Percentiles rank a stretch among this genome's conserved stretches.
Evolutionary conservation across 2,113 vertebrate genomes (phyloP).

Genomic region (Trichechus manatus): DNA sequence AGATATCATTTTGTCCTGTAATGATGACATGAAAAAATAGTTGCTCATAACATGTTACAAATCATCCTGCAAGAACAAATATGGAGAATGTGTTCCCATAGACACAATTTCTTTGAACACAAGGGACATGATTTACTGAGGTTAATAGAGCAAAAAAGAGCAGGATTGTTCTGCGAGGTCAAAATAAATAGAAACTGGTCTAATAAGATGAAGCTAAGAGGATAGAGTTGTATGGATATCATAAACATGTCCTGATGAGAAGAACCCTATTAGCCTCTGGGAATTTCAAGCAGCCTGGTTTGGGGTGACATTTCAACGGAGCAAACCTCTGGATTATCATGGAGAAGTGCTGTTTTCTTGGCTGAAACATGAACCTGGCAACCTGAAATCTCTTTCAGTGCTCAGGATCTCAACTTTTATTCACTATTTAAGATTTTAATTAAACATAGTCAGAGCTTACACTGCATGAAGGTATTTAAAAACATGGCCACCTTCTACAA

Average conservation of each 20-base stretch:
- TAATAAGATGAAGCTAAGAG: not conserved
- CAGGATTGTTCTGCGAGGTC: not conserved
- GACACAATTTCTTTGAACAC: not conserved
- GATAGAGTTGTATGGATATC: not conserved
- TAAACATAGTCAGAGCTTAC: not conserved
- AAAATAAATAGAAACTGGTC: conserved; percentile 20
- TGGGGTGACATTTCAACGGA: not conserved
- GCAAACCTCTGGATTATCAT: not conserved
- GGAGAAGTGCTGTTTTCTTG: not conserved
- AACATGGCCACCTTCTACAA: not conserved
- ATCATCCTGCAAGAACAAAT: not conserved
- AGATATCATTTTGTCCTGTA: not conserved
- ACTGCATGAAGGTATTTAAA: conserved; percentile 6
- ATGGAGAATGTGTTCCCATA: not conserved
- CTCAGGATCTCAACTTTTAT: not conserved
- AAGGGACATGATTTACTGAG: not conserved
- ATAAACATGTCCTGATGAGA: not conserved
- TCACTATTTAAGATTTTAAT: conserved; percentile 34
- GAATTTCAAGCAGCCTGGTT: not conserved
- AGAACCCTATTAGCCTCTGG: not conserved
- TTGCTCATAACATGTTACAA: not conserved
- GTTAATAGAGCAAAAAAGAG: not conserved
- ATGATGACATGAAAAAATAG: not conserved
- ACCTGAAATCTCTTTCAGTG: conserved; percentile 49
- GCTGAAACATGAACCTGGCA: conserved; percentile 16